These are phyloP conservation scores for Meriones psammophilus DNA, from an alignment of 2,797 vertebrate species.

Conservation along the genomic window DNA sequence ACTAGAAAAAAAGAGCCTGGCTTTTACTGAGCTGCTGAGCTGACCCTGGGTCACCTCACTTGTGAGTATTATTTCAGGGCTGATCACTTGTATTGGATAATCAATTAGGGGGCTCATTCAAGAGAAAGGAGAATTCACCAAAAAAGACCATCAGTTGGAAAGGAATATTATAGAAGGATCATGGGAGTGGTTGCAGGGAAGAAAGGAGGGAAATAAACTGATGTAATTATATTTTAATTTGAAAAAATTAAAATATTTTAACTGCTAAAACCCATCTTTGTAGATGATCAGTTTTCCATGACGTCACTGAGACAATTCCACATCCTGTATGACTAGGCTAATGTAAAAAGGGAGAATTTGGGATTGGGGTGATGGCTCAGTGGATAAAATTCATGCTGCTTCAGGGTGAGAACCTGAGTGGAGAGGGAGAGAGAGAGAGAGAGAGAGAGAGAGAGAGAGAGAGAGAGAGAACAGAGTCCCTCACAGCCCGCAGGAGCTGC, in stretches of 20 bases:
- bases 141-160: background rate
- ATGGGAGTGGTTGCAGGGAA: background rate
- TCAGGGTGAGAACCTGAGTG: background rate
- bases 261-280: background rate
- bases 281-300: background rate
- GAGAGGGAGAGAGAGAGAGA: too few species aligned
- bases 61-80: background rate
- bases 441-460: too few species aligned
- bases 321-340: background rate
- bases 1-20: background rate
- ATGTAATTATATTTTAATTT: background rate
- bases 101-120: background rate
- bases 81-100: background rate
- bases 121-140: background rate
- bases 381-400: background rate
- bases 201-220: background rate
- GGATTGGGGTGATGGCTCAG: background rate
- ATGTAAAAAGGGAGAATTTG: background rate
- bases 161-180: background rate
- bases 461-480: background rate
- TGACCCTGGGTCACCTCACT: too few species aligned
- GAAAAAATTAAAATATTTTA: background rate
- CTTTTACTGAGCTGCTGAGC: background rate
- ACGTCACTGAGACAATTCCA: background rate
- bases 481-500: rapidly evolving